Evolutionary conservation across 2,888 invertebrate species (phyloP).

Genomic region (Pherbina coryleti): DNA sequence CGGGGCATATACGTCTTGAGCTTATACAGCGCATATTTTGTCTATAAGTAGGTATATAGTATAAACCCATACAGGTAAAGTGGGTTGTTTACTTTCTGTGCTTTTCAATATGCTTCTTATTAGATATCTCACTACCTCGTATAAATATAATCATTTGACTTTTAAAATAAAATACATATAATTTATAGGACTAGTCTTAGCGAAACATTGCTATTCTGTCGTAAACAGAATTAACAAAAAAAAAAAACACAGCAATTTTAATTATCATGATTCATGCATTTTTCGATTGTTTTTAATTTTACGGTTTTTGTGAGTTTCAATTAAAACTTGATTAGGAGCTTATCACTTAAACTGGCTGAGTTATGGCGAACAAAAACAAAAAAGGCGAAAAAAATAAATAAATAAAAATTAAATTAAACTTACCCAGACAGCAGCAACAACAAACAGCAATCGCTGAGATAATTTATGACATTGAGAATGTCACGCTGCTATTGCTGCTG

Average conservation of each 20-base stretch:
- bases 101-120: no score
- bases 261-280: not conserved
- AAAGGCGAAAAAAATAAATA: not conserved
- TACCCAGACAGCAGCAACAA: not conserved
- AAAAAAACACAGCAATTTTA: not conserved
- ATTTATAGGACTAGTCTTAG: not conserved
- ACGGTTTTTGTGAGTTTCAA: not conserved
- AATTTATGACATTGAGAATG: conserved; percentile 10
- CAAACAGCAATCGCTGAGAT: not conserved
- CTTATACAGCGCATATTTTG: no score
- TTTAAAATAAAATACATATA: not conserved
- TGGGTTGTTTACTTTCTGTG: no score
- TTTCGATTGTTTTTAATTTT: not conserved
- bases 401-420: not conserved
- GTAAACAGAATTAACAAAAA: not conserved
- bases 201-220: not conserved
- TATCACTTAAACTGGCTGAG: not conserved
- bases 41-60: no score
- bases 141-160: not conserved
- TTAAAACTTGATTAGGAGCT: conserved; percentile 14
- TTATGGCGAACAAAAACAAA: not conserved
- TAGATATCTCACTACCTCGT: no score
- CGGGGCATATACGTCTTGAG: no score
- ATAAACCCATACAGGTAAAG: no score
- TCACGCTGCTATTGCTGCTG: not conserved